Percentiles rank a stretch among this genome's conserved stretches.
These are phyloP conservation scores for Metellina segmentata DNA, from an alignment of 2,888 invertebrate genomes.

Conservation along the genomic window DNA sequence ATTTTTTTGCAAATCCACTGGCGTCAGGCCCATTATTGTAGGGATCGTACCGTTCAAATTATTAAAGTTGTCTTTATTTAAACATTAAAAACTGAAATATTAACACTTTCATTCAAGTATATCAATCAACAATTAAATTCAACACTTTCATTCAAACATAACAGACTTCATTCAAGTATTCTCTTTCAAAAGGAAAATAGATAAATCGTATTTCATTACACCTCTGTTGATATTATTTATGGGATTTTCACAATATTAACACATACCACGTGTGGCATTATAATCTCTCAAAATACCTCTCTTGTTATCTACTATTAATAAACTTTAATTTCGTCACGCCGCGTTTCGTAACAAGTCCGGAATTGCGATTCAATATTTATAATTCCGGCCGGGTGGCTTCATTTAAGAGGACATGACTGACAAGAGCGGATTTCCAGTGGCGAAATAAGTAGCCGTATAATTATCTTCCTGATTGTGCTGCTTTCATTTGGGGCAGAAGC, in stretches of 20 bases:
- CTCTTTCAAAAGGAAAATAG: too few relatives aligned
- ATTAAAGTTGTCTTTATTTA: too few relatives aligned
- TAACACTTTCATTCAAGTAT: too few relatives aligned
- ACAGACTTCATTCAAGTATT: too few relatives aligned
- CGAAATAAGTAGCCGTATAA: background rate
- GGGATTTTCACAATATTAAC: background rate
- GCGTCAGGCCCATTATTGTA: too few relatives aligned
- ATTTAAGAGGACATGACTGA: background rate
- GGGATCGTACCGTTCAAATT: too few relatives aligned
- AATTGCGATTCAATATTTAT: background rate
- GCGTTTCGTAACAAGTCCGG: background rate
- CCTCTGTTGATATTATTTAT: too few relatives aligned
- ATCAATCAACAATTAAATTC: too few relatives aligned
- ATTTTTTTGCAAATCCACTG: too few relatives aligned
- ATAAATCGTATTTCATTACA: too few relatives aligned
- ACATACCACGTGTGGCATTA: background rate
- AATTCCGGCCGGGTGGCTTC: background rate
- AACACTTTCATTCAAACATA: too few relatives aligned
- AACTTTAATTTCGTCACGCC: background rate
- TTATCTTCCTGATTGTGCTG: background rate
- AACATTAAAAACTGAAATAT: too few relatives aligned
- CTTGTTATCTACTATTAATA: background rate
- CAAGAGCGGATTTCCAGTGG: background rate
- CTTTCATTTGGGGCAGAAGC: background rate
- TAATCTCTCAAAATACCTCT: background rate